Percentiles rank a stretch among this genome's conserved stretches.
phyloP scores from a whole-genome alignment of 2,113 vertebrate genomes.

The Cochlearius cochlearius region DNA sequence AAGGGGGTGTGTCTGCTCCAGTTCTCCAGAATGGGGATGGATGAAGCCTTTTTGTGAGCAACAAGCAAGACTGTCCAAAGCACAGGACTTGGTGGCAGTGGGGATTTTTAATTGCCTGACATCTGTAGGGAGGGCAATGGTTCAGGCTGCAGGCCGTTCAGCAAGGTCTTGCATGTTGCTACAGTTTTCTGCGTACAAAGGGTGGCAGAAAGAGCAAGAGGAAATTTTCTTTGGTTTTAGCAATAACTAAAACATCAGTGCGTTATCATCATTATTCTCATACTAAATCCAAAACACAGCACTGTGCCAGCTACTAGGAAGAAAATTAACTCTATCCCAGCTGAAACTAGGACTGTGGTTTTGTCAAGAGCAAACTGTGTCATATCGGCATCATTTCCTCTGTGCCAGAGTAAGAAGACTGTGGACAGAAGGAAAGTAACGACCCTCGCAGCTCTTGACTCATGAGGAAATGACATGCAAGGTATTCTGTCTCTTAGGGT shows the following conservation, averaged over 20 bases:
- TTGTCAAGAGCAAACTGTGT: not conserved
- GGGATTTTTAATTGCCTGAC: not conserved
- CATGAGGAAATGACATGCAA: not conserved
- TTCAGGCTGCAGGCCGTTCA: not conserved
- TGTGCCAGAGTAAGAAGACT: not conserved
- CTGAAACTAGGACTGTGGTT: not conserved
- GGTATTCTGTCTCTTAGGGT: not conserved
- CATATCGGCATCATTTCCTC: not conserved
- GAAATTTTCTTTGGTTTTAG: not conserved
- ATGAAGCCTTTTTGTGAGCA: not conserved
- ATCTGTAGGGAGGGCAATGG: rapidly evolving
- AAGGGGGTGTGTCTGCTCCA: no score
- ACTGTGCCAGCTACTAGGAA: no score
- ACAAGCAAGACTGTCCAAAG: not conserved
- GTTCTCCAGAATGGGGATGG: not conserved
- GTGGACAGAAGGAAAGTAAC: not conserved
- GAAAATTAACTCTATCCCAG: no score
- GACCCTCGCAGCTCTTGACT: not conserved
- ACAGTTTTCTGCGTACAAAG: not conserved
- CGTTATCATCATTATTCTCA: no score
- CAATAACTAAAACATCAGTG: no score
- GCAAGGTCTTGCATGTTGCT: not conserved
- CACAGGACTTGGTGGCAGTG: not conserved
- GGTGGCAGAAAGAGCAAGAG: not conserved
- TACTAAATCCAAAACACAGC: no score